Conservation (phyloP, 1,140 invertebrate species). For the Araneus ventricosus region DNA sequence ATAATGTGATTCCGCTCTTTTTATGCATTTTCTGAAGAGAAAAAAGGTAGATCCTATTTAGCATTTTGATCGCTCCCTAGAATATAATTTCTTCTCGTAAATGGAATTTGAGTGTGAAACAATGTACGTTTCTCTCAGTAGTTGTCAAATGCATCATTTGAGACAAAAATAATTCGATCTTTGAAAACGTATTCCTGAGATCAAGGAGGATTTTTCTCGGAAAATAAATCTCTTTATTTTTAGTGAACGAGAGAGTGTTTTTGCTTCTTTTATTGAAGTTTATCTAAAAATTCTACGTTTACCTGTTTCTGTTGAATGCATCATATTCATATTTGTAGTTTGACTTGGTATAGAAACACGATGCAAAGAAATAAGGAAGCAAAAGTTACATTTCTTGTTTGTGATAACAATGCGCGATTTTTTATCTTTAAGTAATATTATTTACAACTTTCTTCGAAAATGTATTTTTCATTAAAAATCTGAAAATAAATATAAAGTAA, state of each 20-base stretch:
- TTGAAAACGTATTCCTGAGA: background rate
- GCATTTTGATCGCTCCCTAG: background rate
- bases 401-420: no score
- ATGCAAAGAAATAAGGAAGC: no score
- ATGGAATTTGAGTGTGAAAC: background rate
- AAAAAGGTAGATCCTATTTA: background rate
- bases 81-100: background rate
- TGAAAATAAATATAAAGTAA: no score
- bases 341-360: no score
- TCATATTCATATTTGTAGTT: no score
- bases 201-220: background rate
- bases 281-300: no score
- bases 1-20: background rate
- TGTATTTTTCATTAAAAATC: no score
- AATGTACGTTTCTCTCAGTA: background rate
- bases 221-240: background rate
- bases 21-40: background rate
- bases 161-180: background rate
- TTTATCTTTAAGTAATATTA: no score
- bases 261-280: background rate
- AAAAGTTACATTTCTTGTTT: no score
- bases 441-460: no score
- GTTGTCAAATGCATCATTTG: background rate
- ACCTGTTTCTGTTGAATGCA: no score
- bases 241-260: background rate